Evolutionary conservation across 2,113 vertebrate genomes (phyloP).

Genomic region (Tinamus guttatus): DNA sequence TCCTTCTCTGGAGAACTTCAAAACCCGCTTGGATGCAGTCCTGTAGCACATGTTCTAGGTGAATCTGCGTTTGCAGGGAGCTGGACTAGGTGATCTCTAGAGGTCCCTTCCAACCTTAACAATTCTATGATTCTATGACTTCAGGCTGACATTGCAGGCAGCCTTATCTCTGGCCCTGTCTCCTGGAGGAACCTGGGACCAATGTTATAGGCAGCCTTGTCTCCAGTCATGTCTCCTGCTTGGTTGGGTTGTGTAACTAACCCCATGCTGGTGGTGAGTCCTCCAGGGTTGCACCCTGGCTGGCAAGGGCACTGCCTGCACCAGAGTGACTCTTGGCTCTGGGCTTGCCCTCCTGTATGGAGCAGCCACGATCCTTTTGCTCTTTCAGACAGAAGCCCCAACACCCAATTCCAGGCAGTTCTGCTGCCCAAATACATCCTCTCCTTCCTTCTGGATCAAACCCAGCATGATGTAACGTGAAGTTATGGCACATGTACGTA

Average conservation of each 20-base stretch:
- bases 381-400: background rate
- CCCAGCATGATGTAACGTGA: fast-evolving
- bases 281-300: fast-evolving
- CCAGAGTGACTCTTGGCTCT: background rate
- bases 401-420: background rate
- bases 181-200: fast-evolving
- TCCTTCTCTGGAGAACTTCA: no score
- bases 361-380: background rate
- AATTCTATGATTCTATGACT: no score
- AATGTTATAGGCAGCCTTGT: background rate
- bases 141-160: background rate
- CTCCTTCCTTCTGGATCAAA: background rate
- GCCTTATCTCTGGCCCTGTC: background rate
- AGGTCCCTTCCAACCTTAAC: no score
- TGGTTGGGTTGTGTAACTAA: background rate
- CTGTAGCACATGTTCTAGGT: no score
- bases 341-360: background rate
- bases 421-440: background rate
- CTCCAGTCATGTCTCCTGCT: no score
- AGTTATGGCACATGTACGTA: fast-evolving
- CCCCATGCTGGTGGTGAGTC: no score
- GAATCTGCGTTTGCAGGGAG: no score
- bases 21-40: no score
- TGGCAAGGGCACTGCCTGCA: fast-evolving
- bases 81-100: no score